A percentile compares a stretch with the other conserved stretches of the same genome.
Evolutionary conservation across 2,888 invertebrate genomes (phyloP).

Genomic region (Hyposoter didymator): DNA sequence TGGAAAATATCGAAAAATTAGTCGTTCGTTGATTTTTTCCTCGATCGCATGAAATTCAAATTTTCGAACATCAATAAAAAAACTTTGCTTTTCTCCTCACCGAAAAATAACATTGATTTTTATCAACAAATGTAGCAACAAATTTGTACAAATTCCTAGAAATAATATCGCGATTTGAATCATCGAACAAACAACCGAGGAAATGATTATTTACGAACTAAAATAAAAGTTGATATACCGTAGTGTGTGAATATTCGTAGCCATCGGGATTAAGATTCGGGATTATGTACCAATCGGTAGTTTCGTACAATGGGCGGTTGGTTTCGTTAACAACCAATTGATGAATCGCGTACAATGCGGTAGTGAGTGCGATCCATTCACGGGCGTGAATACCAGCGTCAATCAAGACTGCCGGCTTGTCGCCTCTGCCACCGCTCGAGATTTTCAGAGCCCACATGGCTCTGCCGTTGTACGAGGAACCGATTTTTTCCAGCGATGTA

Average conservation of each 20-base stretch:
- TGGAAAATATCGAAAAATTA: too few relatives aligned
- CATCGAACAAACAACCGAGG: too few relatives aligned
- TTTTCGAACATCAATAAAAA: too few relatives aligned
- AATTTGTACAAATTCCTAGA: background rate
- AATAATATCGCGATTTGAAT: background rate
- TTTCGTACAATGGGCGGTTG: constrained; percentile 86
- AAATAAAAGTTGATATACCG: constrained; percentile 76
- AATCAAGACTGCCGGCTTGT: constrained; percentile 87
- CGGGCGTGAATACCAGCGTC: constrained; percentile 89
- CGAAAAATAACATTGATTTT: too few relatives aligned
- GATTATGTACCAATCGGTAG: constrained; percentile 88
- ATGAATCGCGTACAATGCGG: constrained; percentile 86
- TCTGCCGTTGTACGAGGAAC: constrained; percentile 87
- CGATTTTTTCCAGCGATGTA: constrained; percentile 86
- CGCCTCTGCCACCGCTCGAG: constrained; percentile 85
- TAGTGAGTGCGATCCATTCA: constrained; percentile 89
- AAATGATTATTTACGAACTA: background rate
- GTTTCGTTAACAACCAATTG: constrained; percentile 86
- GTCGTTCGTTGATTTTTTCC: too few relatives aligned
- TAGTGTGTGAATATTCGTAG: constrained; percentile 86
- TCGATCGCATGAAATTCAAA: too few relatives aligned
- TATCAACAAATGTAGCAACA: too few relatives aligned
- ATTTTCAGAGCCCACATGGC: constrained; percentile 87
- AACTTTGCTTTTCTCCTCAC: too few relatives aligned
- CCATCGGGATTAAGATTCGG: constrained; percentile 91